Base-by-base conservation (phyloP, 2,113 vertebrate genomes). In the Cacatua alba region DNA sequence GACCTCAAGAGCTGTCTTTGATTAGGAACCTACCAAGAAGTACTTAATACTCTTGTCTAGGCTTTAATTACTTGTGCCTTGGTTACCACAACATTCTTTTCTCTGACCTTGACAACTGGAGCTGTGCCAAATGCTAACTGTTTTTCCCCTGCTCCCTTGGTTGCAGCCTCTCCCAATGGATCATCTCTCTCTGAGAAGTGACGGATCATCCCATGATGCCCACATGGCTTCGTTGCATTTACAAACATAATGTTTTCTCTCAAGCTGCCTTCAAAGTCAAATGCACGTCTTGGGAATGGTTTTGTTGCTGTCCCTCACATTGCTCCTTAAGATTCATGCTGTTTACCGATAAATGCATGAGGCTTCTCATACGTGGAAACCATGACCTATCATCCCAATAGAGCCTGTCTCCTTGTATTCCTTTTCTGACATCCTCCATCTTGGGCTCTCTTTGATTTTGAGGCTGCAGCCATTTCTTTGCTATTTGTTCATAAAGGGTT, bases 51-150 rank as follows among this genome's bases (percentile, higher is more conserved):
- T 88, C 92, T 90, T 75, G 76, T 78, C 91, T 75, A 52, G 64
- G 6, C n/a, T 95, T 88, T 84, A 95, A 95, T 89, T 86, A 68
- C 62, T 75, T 39, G 17, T 95, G 53, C 63, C 37, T 69, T 81
- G 46, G 39, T 76, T 75, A 33, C 65, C 0, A 0, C 72, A 72
- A 64, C 46, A 78, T 91, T 79, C 79, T 76, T 71, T 71, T 71
- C 80, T 89, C 64, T 84, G 77, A 94, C 91, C 80, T 94, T 92
- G 86, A 81, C 81, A 49, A 25, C 0, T 63, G 81, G 25, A 91
- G 39, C 65, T 0, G 1, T 75, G 72, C 72, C 87, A 91, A 91
- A 60, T 35, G 35, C 25, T 35, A 48, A 37, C 49, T 6, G 39
- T 49, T 69, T n/a, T 69, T 33, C 13, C 29, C 49, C 28, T 13